Percentiles rank a stretch among this genome's conserved stretches.
Conservation (phyloP, 1,140 invertebrate species). For the Drosophila murphyi region DNA sequence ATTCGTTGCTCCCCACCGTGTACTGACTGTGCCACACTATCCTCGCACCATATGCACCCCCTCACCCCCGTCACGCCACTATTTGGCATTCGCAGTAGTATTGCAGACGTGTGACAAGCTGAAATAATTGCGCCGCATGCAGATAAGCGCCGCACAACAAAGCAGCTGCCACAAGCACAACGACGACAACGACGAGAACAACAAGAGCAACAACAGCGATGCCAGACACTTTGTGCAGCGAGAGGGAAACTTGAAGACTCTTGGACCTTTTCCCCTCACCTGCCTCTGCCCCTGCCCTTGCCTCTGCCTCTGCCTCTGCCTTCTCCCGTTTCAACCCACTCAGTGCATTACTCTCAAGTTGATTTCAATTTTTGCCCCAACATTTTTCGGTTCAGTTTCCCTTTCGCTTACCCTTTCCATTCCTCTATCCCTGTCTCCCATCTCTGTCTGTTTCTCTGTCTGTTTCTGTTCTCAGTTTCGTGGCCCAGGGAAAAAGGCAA, state of each 20-base stretch:
- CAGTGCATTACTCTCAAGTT: slow-evolving; percentile 31
- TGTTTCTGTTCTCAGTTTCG: slow-evolving; percentile 14
- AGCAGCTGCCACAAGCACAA: slow-evolving; percentile 36
- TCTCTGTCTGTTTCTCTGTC: slow-evolving; percentile 4
- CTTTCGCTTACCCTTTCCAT: neutral
- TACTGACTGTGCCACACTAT: no score
- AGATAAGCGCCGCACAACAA: slow-evolving; percentile 64
- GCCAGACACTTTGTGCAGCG: slow-evolving; percentile 68
- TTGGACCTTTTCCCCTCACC: neutral
- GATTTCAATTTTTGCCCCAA: slow-evolving; percentile 63
- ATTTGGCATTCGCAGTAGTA: slow-evolving; percentile 7
- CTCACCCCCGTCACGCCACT: neutral
- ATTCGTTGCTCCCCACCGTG: neutral
- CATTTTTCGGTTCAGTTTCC: slow-evolving; percentile 25
- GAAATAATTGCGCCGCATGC: slow-evolving; percentile 78
- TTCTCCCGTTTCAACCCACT: neutral
- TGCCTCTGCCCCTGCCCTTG: neutral
- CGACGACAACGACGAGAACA: slow-evolving; percentile 28
- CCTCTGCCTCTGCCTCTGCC: neutral
- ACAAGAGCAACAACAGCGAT: slow-evolving; percentile 38
- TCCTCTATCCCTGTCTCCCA: neutral
- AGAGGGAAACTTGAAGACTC: slow-evolving; percentile 28
- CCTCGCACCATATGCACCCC: neutral
- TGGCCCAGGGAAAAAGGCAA: slow-evolving; percentile 41
- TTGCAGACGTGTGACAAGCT: slow-evolving; percentile 65